Percentiles rank a stretch among this genome's conserved stretches.
These are phyloP conservation scores for Dromococcyx pavoninus DNA, from an alignment of 2,797 vertebrate species.

Conservation along the genomic window DNA sequence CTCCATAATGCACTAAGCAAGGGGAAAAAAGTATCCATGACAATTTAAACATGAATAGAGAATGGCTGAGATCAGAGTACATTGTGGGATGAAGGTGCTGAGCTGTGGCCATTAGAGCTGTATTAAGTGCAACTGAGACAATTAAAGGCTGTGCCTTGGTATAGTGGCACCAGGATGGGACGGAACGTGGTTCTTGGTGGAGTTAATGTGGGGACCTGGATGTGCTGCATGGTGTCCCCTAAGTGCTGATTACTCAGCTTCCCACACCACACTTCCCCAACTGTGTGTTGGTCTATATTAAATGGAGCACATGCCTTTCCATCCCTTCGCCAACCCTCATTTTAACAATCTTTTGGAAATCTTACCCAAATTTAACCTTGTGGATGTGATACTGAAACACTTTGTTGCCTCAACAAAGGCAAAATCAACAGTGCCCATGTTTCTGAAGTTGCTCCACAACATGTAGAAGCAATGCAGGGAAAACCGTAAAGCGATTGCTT, in stretches of 20 bases:
- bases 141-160: background rate
- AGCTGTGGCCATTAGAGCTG: background rate
- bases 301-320: background rate
- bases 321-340: background rate
- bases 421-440: background rate
- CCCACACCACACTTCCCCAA: background rate
- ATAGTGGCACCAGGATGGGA: background rate
- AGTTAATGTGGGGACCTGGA: background rate
- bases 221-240: fast-evolving
- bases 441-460: background rate
- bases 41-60: background rate
- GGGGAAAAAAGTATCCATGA: background rate
- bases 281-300: background rate
- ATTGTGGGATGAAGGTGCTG: background rate
- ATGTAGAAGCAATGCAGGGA: background rate
- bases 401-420: background rate
- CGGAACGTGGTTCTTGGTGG: background rate
- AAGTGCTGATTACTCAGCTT: background rate
- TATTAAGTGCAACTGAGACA: fast-evolving
- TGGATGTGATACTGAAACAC: background rate
- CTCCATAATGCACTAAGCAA: background rate
- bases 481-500: no score
- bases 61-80: fast-evolving
- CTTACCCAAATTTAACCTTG: background rate
- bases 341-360: background rate